Conservation (phyloP, 2,113 vertebrate species). For the Lethenteron reissneri region DNA sequence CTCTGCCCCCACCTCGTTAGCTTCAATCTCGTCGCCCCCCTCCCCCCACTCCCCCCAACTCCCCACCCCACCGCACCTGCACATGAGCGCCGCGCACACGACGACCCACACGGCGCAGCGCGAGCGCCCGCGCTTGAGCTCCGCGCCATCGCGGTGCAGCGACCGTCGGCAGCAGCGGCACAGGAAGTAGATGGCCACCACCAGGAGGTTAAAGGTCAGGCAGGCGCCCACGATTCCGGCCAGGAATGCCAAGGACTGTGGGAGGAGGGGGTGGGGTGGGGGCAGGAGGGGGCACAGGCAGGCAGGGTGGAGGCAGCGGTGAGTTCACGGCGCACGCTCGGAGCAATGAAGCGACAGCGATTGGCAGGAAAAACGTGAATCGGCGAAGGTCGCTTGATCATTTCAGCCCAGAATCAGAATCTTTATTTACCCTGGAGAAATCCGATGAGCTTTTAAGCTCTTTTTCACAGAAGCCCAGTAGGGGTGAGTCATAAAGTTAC, state of each 20-base stretch:
- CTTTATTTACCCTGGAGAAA: too few relatives aligned
- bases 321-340: too few relatives aligned
- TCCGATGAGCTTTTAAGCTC: too few relatives aligned
- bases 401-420: too few relatives aligned
- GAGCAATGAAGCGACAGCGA: too few relatives aligned
- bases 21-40: not conserved
- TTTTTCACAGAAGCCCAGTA: too few relatives aligned
- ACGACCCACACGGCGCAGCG: not conserved
- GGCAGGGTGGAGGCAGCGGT: too few relatives aligned
- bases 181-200: conserved; percentile 47
- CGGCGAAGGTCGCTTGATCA: too few relatives aligned
- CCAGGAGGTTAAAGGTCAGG: conserved; percentile 61
- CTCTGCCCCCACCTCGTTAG: too few relatives aligned
- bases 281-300: too few relatives aligned
- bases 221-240: conserved; percentile 43
- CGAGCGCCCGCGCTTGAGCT: not conserved
- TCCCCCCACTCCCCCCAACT: not conserved
- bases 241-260: conserved; percentile 60
- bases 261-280: conserved; percentile 6
- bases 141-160: not conserved
- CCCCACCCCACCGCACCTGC: not conserved
- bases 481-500: too few relatives aligned
- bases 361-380: too few relatives aligned
- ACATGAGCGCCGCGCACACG: not conserved
- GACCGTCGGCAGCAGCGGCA: conserved; percentile 49